phyloP scores from a whole-genome alignment of 2,113 vertebrate genomes.

The Eurypyga helias region DNA sequence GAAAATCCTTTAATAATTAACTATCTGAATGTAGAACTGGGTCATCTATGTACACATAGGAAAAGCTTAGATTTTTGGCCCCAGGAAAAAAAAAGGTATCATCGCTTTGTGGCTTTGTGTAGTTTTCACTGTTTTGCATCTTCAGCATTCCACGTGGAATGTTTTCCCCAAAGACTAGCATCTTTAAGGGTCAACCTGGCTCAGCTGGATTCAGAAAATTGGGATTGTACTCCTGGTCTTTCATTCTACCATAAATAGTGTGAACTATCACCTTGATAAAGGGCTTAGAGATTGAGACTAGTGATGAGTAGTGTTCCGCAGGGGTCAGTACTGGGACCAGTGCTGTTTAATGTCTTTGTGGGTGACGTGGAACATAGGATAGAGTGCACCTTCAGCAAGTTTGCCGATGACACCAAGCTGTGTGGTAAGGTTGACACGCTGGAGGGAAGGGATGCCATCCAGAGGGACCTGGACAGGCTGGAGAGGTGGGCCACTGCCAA shows the following conservation, averaged over 20 bases:
- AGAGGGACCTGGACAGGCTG: no score
- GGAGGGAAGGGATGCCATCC: no score
- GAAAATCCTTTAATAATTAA: neutral
- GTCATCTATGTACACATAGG: neutral
- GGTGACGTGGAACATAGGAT: no score
- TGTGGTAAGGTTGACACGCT: no score
- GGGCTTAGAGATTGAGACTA: neutral
- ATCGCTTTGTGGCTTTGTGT: neutral
- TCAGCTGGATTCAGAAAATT: neutral
- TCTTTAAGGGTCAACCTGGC: neutral
- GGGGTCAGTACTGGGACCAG: no score
- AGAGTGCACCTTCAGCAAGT: no score
- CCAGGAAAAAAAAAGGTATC: neutral
- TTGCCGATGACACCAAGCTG: no score
- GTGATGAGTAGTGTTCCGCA: no score
- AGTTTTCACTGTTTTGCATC: neutral
- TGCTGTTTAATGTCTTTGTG: no score
- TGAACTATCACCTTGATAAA: neutral
- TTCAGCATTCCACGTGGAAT: neutral
- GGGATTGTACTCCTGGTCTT: neutral
- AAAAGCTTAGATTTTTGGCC: neutral
- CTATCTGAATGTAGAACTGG: neutral
- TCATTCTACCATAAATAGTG: neutral
- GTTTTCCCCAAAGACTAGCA: neutral
- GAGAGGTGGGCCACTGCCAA: no score